A percentile compares a stretch with the other conserved stretches of the same genome.
phyloP scores from a whole-genome alignment of 2,113 vertebrate genomes.

The Cololabis saira region DNA sequence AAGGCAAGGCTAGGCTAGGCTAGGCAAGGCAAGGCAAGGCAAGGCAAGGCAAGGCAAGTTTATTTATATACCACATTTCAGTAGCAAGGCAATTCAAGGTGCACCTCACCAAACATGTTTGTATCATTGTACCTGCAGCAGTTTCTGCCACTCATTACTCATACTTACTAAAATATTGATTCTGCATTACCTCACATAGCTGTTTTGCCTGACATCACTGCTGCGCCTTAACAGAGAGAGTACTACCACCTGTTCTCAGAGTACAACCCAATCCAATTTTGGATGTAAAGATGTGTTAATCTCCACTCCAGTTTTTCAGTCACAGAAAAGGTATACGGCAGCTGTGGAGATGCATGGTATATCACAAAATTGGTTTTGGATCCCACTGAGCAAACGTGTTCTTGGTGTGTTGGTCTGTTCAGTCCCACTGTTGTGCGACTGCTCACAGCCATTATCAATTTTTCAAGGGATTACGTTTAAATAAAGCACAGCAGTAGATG shows the following conservation, averaged over 20 bases:
- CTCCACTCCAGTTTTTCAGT: conserved; percentile 3
- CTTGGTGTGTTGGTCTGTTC: background rate
- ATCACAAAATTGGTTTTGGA: background rate
- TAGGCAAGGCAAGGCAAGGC: no score
- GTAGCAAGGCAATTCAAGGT: no score
- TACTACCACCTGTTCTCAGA: background rate
- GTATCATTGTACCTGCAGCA: conserved; percentile 27
- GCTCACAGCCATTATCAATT: conserved; percentile 9
- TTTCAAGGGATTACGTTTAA: conserved; percentile 31
- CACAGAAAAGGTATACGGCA: conserved; percentile 1
- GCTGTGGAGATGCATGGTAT: background rate
- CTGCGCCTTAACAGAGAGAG: conserved; percentile 25
- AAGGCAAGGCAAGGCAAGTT: no score
- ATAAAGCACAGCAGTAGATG: conserved; percentile 24
- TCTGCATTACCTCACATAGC: conserved; percentile 47
- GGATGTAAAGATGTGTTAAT: background rate
- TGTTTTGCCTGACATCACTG: conserved; percentile 14
- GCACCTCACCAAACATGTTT: conserved; percentile 17
- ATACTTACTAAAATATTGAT: conserved; percentile 40
- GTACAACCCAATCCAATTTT: background rate
- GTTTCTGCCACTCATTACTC: conserved; percentile 34
- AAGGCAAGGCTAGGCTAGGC: no score
- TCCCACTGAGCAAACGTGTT: conserved; percentile 2
- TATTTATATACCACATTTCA: no score
- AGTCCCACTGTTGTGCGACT: background rate